Percentiles rank a stretch among this genome's conserved stretches.
These are phyloP conservation scores for Actenoides hombroni DNA, from an alignment of 2,113 vertebrate species.

Conservation along the genomic window DNA sequence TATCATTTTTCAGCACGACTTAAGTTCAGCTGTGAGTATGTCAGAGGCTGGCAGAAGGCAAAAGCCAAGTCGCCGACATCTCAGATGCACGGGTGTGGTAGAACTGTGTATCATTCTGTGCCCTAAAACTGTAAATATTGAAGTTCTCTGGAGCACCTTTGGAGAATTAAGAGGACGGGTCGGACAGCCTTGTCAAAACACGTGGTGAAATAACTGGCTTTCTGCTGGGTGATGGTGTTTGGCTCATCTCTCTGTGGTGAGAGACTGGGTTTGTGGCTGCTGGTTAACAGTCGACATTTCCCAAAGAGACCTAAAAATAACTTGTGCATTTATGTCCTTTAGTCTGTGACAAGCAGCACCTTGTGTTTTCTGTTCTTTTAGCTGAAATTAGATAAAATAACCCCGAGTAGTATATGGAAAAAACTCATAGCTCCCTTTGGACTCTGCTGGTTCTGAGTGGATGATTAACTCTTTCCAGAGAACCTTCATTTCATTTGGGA, in stretches of 20 bases:
- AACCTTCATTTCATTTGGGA: not conserved
- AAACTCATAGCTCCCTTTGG: not conserved
- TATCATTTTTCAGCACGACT: not conserved
- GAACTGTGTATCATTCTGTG: not conserved
- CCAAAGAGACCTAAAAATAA: not conserved
- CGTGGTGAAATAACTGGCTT: not conserved
- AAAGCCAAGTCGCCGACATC: not conserved
- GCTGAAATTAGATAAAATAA: not conserved
- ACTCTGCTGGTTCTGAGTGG: not conserved
- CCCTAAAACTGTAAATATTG: not conserved
- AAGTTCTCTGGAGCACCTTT: not conserved
- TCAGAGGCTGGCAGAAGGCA: not conserved
- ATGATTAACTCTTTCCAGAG: not conserved
- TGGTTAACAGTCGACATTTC: not conserved
- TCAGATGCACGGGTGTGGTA: fast-evolving
- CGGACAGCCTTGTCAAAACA: not conserved
- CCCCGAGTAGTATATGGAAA: not conserved
- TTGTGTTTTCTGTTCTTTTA: not conserved
- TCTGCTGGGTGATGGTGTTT: not conserved
- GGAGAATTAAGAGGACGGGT: not conserved
- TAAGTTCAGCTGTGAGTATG: not conserved
- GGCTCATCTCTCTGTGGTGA: not conserved
- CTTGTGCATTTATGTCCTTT: not conserved
- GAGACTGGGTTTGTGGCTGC: not conserved
- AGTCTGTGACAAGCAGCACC: not conserved